Evolutionary conservation across 2,113 vertebrate species (phyloP), one percentile per base, ranked within the genome.

Genomic region (Uropsilus gracilis): DNA sequence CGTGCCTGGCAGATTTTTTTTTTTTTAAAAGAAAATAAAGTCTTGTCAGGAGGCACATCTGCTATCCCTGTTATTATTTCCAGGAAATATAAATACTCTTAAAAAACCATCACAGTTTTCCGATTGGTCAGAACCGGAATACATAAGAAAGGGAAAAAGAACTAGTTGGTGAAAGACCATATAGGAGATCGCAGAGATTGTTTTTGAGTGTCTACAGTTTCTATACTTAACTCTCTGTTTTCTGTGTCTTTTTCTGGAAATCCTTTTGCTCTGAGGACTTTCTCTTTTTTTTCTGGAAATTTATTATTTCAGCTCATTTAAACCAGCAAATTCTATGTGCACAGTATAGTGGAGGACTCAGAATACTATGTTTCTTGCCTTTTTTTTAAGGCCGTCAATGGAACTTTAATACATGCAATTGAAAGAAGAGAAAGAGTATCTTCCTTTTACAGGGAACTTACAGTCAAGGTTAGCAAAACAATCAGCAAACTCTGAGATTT

Each of bases 161-260:
- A 13, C 9, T 69, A 18, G 3, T n/a, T 5, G 4, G 66, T 85
- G 28, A 93, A 71, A 82, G 75, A 63, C 39, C 63, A 0, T 68
- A 20, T 57, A 14, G 20, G 64, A n/a, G 34, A 30, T 37, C 20
- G 53, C 75, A 86, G 11, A 57, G 42, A 44, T 9, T 68, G 32
- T 64, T 89, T 48, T 63, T 72, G 9, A 72, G 3, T 72, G 22
- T 59, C 55, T 77, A 2, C 11, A 75, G 30, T 46, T 95, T 78
- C 26, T 87, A 34, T 59, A 46, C 53, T 88, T 37, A 2, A 22
- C 18, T 55, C 53, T 55, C 22, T 2, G 13, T 73, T 30, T 90
- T 83, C 68, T 94, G 66, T 44, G 57, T 66, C 44, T 90, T 83
- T 75, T 94, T 68, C 46, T 64, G n/a, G 72, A 55, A 87, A 84